A percentile compares a stretch with the other conserved stretches of the same genome.
phyloP scores from a whole-genome alignment of 2,888 invertebrate species.

The Iphiclides podalirius region DNA sequence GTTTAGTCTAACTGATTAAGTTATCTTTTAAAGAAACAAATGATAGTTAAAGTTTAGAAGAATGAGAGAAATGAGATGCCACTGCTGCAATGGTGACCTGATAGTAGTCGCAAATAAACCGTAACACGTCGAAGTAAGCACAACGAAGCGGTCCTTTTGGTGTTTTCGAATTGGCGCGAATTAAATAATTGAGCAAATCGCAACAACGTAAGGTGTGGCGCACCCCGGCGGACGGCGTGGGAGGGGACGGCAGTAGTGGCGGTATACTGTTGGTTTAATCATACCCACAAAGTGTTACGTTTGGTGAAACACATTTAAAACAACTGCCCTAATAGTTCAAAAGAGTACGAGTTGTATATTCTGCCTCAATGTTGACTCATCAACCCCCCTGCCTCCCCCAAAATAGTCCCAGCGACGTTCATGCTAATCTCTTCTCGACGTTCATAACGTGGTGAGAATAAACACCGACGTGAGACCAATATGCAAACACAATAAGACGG shows the following conservation, averaged over 20 bases:
- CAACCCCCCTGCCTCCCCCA: too few relatives aligned
- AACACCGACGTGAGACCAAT: conserved; percentile 61
- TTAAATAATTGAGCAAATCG: conserved; percentile 14
- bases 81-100: neutral
- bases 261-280: too few relatives aligned
- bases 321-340: too few relatives aligned
- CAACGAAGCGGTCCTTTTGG: conserved; percentile 6
- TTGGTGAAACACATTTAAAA: too few relatives aligned
- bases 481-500: conserved; percentile 32
- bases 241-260: neutral
- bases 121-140: conserved; percentile 4
- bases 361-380: too few relatives aligned
- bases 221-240: neutral
- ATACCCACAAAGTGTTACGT: too few relatives aligned
- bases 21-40: neutral
- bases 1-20: neutral
- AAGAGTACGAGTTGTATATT: too few relatives aligned
- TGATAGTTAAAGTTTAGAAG: neutral
- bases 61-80: neutral
- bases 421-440: too few relatives aligned
- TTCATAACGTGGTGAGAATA: too few relatives aligned
- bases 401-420: too few relatives aligned
- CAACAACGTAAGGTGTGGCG: neutral
- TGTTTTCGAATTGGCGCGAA: neutral
- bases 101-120: neutral